A percentile compares a stretch with the other conserved stretches of the same genome.
These are phyloP conservation scores for Hydropotes inermis DNA, from an alignment of 2,113 vertebrate species.

Conservation along the genomic window DNA sequence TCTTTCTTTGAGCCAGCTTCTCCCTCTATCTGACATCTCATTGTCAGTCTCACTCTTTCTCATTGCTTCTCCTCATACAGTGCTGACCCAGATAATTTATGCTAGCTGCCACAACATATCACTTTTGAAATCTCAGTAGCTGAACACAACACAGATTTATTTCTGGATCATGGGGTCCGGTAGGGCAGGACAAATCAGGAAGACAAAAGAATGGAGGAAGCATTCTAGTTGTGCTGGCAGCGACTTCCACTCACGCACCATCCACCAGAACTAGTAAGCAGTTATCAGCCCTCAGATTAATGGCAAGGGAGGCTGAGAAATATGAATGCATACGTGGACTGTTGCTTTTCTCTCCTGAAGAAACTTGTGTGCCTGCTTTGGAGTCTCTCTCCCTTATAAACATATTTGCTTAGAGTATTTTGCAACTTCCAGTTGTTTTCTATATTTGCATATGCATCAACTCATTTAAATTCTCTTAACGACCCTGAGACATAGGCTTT, in stretches of 20 bases:
- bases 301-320: background rate
- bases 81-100: slow-evolving; percentile 28
- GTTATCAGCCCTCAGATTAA: background rate
- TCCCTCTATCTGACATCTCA: background rate
- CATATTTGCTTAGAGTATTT: background rate
- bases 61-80: background rate
- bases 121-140: background rate
- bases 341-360: background rate
- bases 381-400: background rate
- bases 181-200: background rate
- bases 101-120: background rate
- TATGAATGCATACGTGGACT: background rate
- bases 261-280: background rate
- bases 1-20: background rate
- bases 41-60: background rate
- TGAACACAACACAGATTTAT: slow-evolving; percentile 14
- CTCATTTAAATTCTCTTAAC: background rate
- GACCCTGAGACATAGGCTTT: background rate
- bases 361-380: background rate
- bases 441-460: background rate
- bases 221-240: background rate
- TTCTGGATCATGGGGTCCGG: background rate
- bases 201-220: background rate
- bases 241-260: background rate
- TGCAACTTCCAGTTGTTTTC: background rate